These are phyloP conservation scores for Acleris cristana DNA, from an alignment of 2,888 invertebrate species.

Conservation along the genomic window DNA sequence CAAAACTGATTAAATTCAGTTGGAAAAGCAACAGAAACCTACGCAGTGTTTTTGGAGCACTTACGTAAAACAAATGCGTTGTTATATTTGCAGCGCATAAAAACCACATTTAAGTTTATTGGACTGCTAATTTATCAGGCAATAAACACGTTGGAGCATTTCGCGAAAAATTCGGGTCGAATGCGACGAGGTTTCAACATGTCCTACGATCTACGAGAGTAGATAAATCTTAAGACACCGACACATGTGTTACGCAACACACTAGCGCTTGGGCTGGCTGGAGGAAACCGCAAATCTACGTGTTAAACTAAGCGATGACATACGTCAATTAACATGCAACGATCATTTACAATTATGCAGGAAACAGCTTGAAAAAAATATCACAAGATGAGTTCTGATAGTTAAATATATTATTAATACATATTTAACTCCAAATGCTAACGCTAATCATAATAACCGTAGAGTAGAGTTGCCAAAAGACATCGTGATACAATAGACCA, in stretches of 20 bases:
- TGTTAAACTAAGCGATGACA: constrained; percentile 41
- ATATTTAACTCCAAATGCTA: constrained; percentile 5
- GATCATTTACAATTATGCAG: not conserved
- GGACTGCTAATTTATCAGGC: constrained; percentile 53
- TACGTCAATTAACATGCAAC: not conserved
- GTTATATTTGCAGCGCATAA: constrained; percentile 53
- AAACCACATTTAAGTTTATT: constrained; percentile 55
- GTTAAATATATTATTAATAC: not conserved
- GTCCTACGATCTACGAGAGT: constrained; percentile 47
- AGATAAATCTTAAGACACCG: constrained; percentile 53
- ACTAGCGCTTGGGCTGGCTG: constrained; percentile 48
- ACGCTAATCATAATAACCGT: constrained; percentile 3
- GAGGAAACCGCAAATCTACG: constrained; percentile 51
- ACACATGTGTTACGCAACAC: constrained; percentile 51
- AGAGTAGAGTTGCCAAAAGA: constrained; percentile 48
- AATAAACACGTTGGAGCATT: constrained; percentile 49
- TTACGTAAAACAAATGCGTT: constrained; percentile 57
- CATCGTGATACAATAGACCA: constrained; percentile 48
- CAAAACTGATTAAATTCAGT: constrained; percentile 46
- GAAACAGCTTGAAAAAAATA: not conserved
- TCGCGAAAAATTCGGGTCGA: constrained; percentile 50
- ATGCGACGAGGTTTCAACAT: constrained; percentile 46
- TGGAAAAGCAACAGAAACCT: constrained; percentile 55
- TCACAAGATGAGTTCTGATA: not conserved
- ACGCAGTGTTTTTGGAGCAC: constrained; percentile 62